Evolutionary conservation across 2,888 invertebrate genomes (phyloP).

Genomic region (Petrophora chlorosata): DNA sequence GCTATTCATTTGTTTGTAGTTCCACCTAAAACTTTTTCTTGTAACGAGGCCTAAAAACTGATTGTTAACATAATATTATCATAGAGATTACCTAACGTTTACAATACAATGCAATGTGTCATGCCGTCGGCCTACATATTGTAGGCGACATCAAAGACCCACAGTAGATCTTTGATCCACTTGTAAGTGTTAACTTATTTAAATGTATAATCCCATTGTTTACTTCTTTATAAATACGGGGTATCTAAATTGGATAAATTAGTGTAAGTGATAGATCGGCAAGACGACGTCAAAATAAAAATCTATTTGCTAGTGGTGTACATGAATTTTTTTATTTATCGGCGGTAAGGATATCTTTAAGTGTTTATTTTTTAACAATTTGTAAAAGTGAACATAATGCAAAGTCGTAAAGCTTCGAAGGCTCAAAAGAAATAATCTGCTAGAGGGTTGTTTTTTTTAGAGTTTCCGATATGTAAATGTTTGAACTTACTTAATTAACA

Average conservation of each 20-base stretch:
- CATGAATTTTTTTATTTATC: not conserved
- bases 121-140: constrained; percentile 7
- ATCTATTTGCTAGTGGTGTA: not conserved
- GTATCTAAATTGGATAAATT: constrained; percentile 10
- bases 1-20: too few relatives aligned
- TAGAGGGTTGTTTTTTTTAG: too few relatives aligned
- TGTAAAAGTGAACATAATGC: too few relatives aligned
- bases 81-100: constrained; percentile 13
- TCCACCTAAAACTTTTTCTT: too few relatives aligned
- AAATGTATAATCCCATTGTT: constrained; percentile 36
- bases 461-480: too few relatives aligned
- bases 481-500: too few relatives aligned
- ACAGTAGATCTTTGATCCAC: constrained; percentile 23
- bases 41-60: not conserved
- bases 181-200: constrained; percentile 24
- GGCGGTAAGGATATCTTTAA: constrained; percentile 18
- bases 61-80: constrained; percentile 5
- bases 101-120: constrained; percentile 25
- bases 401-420: too few relatives aligned
- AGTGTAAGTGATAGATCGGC: constrained; percentile 15
- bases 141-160: too few relatives aligned
- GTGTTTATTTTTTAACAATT: too few relatives aligned
- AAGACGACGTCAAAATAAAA: not conserved
- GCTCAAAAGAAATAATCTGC: too few relatives aligned
- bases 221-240: constrained; percentile 35